Base-by-base conservation (phyloP, 2,113 vertebrate genomes). In the Heloderma charlesbogerti region DNA sequence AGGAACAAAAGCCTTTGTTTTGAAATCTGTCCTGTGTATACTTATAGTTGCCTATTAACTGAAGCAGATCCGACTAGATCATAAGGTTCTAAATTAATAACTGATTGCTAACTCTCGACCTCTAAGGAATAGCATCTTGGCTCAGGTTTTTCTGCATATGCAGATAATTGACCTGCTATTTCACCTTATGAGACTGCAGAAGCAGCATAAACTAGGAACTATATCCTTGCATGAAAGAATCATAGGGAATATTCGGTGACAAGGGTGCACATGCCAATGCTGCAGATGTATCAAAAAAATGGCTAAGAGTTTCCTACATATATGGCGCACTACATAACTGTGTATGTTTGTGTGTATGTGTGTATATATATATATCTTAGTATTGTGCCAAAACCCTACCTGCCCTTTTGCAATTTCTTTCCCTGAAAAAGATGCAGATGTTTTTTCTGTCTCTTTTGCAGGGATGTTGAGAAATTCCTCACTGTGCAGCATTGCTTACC, bases 1-100 rank as follows among this genome's bases (percentile, higher is more conserved):
- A 90, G n/a, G 8, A 71, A 77, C 1, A 86, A 9, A 69, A 78
- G n/a, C 1, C n/a, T 79, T 90, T 90, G 63, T 86, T 89, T 71
- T 43, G 45, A 45, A 85, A 79, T 69, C 18, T 16, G n/a, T 18
- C 60, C 57, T 12, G 67, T 71, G 29, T 69, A 29, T 66, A 71
- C 10, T 79, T 86, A 79, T 51, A 78, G 25, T n/a, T 34, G 8
- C 18, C 83, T 51, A 20, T 83, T 89, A 74, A 45, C 27, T 69
- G n/a, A 90, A 90, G 48, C 16, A 79, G 83, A 79, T n/a, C 69
- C 12, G 60, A 22, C 16, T 16, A 90, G 27, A 40, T 90, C 13
- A n/a, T 37, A 86, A 71, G 48, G 29, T 69, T 69, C n/a, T 43
- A 54, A 43, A 86, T 20, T 51, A 85, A 78, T 54, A 78, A 83